These are phyloP conservation scores for Smutsia temminckii DNA, from an alignment of 2,797 vertebrate genomes.

Conservation along the genomic window DNA sequence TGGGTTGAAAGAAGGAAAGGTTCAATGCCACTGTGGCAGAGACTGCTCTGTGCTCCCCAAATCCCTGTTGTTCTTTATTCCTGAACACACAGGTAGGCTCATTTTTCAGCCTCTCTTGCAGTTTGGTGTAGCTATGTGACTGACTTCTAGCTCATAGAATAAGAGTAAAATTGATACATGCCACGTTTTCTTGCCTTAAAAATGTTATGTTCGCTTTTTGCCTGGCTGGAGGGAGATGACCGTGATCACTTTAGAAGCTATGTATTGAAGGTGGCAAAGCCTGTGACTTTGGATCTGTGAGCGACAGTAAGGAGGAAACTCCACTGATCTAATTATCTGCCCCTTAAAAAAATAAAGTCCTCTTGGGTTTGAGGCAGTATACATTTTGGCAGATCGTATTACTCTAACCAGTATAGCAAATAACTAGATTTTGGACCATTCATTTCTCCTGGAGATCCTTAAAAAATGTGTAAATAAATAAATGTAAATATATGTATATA, in stretches of 20 bases:
- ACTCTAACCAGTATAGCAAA: background rate
- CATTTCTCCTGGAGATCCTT: background rate
- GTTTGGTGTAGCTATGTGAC: background rate
- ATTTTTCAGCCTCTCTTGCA: background rate
- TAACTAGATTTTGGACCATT: background rate
- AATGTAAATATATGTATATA: background rate
- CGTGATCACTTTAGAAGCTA: background rate
- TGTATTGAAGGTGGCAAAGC: background rate
- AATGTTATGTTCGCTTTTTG: background rate
- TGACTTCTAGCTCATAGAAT: background rate
- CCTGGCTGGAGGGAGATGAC: background rate
- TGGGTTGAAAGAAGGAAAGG: background rate
- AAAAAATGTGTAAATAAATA: background rate
- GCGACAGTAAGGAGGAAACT: background rate
- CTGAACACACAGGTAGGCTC: background rate
- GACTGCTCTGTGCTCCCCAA: background rate
- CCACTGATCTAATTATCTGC: background rate
- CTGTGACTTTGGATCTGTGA: background rate
- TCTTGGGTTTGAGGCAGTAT: background rate
- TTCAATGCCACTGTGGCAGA: background rate
- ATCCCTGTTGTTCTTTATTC: background rate
- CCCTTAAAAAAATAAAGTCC: background rate
- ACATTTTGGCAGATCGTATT: background rate
- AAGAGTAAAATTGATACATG: background rate
- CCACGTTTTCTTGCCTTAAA: background rate